Conservation (phyloP, 2,113 vertebrate species). For the Laticauda laticaudata region DNA sequence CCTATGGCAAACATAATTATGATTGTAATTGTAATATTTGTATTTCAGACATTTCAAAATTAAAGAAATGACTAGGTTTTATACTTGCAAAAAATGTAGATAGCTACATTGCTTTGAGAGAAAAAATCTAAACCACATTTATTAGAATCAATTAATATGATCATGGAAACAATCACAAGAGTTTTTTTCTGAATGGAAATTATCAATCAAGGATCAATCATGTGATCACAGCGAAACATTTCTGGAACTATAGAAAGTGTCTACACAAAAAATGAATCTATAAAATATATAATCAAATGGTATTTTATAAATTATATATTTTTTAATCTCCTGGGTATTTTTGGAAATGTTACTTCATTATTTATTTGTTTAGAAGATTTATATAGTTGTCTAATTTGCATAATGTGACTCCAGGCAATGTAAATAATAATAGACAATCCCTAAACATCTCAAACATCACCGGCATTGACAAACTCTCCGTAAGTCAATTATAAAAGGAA, state of each 20-base stretch:
- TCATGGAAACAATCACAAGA: not conserved
- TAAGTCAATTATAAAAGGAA: not conserved
- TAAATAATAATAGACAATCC: not conserved
- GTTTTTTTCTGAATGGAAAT: not conserved
- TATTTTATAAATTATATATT: conserved; percentile 59
- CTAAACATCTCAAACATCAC: not conserved
- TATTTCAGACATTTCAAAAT: conserved; percentile 56
- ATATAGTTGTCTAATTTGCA: not conserved
- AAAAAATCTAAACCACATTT: not conserved
- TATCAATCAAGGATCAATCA: conserved; percentile 26
- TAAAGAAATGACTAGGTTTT: conserved; percentile 44
- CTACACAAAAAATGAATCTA: conserved; percentile 50
- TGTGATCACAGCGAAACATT: conserved; percentile 11
- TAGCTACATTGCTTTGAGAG: not conserved
- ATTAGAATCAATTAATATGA: not conserved
- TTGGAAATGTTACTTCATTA: conserved; percentile 58
- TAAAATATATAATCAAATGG: conserved; percentile 56
- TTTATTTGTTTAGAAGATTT: not conserved
- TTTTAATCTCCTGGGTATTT: conserved; percentile 47
- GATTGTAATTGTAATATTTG: conserved; percentile 57
- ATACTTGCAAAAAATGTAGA: conserved; percentile 14
- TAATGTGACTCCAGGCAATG: not conserved
- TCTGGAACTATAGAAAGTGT: conserved; percentile 34
- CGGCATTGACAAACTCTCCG: not conserved
- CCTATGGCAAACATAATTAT: not conserved